Conservation (phyloP, 92 coral and sea anemone genomes). For the Paragorgia papillata region DNA sequence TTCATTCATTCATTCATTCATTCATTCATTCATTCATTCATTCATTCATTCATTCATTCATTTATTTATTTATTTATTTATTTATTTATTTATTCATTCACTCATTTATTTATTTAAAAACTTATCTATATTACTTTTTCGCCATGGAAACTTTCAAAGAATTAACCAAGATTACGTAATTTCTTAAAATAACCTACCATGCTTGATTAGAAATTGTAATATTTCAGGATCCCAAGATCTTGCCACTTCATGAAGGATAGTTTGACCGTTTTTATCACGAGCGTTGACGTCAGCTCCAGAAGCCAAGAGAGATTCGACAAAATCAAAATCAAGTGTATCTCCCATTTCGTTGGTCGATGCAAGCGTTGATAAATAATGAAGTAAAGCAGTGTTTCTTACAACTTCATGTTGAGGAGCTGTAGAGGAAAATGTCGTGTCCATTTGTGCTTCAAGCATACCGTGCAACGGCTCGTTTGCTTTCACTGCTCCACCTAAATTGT, state of each 20-base stretch:
- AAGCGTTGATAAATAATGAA: conserved; percentile 61
- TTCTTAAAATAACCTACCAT: too few species aligned
- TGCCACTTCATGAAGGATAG: conserved; percentile 33
- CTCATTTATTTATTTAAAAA: too few species aligned
- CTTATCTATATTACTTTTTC: too few species aligned
- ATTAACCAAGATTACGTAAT: too few species aligned
- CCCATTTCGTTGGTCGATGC: conserved; percentile 56
- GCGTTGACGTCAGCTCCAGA: conserved; percentile 43
- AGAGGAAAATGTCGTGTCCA: conserved; percentile 7
- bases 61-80: too few species aligned
- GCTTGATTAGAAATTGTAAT: conserved; percentile 8
- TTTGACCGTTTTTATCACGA: conserved; percentile 39
- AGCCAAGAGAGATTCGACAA: conserved; percentile 28
- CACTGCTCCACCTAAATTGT: conserved; percentile 26
- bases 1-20: too few species aligned
- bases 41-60: too few species aligned
- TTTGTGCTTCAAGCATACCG: conserved; percentile 39
- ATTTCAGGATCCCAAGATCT: conserved; percentile 46
- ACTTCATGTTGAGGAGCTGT: conserved; percentile 25
- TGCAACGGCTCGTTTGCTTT: conserved; percentile 41
- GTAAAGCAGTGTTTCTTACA: conserved; percentile 46
- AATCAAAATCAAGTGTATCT: conserved; percentile 58
- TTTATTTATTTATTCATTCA: too few species aligned
- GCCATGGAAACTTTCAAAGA: too few species aligned
- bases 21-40: too few species aligned